These are phyloP conservation scores for Theonella swinhoei DNA, from an alignment of 37 sponge, comb jelly and placozoan species.

Conservation along the genomic window DNA sequence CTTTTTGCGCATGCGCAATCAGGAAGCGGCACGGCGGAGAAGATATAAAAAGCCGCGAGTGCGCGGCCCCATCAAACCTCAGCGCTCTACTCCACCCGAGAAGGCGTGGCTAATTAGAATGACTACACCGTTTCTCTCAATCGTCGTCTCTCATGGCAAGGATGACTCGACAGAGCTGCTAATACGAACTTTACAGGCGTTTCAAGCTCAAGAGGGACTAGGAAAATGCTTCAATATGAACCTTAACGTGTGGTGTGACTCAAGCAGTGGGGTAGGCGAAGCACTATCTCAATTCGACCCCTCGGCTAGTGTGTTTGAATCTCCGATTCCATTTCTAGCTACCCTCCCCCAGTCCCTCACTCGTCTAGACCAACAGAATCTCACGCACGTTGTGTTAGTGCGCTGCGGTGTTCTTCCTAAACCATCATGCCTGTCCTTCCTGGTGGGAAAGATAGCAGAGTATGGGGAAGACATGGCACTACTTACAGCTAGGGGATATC, in stretches of 20 bases:
- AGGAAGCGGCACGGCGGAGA: too few relatives aligned
- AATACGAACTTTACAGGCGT: background rate
- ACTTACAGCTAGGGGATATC: slow-evolving; percentile 1
- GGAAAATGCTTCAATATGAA: too few relatives aligned
- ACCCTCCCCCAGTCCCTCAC: background rate
- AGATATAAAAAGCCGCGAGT: too few relatives aligned
- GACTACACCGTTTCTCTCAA: background rate
- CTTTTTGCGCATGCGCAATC: too few relatives aligned
- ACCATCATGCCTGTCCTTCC: background rate
- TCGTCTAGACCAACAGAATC: background rate
- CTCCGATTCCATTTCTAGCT: background rate
- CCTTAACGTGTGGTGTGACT: background rate
- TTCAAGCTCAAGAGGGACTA: background rate
- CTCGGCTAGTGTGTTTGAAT: background rate
- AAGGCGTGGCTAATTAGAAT: too few relatives aligned
- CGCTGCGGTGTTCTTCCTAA: slow-evolving; percentile 1
- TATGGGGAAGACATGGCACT: background rate
- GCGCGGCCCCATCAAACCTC: too few relatives aligned
- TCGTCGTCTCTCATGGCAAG: background rate
- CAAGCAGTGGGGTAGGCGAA: too few relatives aligned
- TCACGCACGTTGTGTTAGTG: background rate
- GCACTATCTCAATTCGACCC: background rate
- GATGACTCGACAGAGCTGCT: background rate
- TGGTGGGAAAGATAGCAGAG: background rate
- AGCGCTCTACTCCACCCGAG: too few relatives aligned